Percentiles rank a stretch among this genome's conserved stretches.
Conservation (phyloP, 2,113 vertebrate genomes). For the Cisticola juncidis region DNA sequence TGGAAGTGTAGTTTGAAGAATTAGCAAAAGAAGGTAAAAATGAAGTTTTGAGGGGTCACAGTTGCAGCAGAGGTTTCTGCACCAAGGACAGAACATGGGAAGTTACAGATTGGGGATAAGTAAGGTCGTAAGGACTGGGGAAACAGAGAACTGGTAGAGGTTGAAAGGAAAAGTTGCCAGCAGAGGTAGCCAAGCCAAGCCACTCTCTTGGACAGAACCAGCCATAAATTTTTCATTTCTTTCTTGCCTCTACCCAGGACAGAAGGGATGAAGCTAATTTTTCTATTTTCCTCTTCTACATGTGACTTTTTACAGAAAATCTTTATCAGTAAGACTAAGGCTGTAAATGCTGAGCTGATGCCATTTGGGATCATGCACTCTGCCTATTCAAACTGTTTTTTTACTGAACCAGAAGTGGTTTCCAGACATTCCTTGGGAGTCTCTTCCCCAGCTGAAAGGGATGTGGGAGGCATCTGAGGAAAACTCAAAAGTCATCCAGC, state of each 20-base stretch:
- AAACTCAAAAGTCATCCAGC: not conserved
- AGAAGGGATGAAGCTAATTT: not conserved
- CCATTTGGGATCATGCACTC: not conserved
- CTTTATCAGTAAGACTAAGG: not conserved
- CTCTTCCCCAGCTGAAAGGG: not conserved
- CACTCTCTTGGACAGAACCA: not conserved
- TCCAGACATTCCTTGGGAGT: not conserved
- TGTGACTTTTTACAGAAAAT: not conserved
- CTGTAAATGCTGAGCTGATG: not conserved
- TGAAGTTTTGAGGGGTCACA: not conserved
- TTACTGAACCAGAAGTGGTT: not conserved
- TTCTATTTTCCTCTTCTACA: not conserved
- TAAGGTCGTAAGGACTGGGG: not conserved
- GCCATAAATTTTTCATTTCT: not conserved
- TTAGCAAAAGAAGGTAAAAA: not conserved
- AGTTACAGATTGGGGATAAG: not conserved
- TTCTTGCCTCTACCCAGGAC: not conserved
- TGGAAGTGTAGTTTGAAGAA: not conserved
- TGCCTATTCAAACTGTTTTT: not conserved
- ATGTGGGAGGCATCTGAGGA: not conserved
- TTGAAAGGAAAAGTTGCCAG: not conserved
- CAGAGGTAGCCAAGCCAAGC: not conserved
- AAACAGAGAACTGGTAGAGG: not conserved
- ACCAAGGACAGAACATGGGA: not conserved
- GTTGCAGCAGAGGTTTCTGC: not conserved